Percentiles rank a stretch among this genome's conserved stretches.
Conservation (phyloP, 2,113 vertebrate species). For the Corythoichthys intestinalis region DNA sequence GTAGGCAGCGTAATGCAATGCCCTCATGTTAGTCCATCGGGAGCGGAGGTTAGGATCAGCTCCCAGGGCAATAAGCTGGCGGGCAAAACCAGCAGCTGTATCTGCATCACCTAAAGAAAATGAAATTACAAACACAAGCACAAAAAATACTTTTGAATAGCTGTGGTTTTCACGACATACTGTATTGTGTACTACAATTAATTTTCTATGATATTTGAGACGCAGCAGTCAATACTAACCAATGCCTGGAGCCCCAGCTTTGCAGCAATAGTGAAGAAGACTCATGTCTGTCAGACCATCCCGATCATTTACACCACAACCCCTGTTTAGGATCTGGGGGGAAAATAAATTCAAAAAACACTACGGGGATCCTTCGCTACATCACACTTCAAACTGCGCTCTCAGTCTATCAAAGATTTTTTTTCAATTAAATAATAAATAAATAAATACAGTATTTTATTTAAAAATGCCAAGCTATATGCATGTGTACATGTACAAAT, state of each 20-base stretch:
- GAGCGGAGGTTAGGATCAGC: constrained; percentile 87
- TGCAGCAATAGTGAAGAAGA: constrained; percentile 94
- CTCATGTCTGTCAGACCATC: constrained; percentile 97
- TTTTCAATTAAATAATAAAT: too few species aligned
- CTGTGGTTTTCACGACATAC: background rate
- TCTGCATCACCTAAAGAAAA: constrained; percentile 82
- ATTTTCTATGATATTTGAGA: too few species aligned
- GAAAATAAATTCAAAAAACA: constrained; percentile 19
- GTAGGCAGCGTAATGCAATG: constrained; percentile 95
- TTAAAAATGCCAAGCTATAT: too few species aligned
- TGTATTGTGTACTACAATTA: background rate
- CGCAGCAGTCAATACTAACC: constrained; percentile 72
- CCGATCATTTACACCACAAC: constrained; percentile 92
- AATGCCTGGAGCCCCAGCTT: constrained; percentile 94
- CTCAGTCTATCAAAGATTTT: too few species aligned
- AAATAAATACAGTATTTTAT: too few species aligned
- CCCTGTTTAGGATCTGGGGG: constrained; percentile 88
- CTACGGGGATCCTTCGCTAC: background rate
- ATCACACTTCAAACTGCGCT: background rate
- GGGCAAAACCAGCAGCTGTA: constrained; percentile 83
- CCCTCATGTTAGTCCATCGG: constrained; percentile 98
- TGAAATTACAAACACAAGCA: background rate
- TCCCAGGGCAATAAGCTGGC: constrained; percentile 82
- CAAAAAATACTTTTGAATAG: background rate
- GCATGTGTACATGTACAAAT: too few species aligned